Conservation (phyloP, 2,113 vertebrate genomes). For the Callorhinus ursinus region DNA sequence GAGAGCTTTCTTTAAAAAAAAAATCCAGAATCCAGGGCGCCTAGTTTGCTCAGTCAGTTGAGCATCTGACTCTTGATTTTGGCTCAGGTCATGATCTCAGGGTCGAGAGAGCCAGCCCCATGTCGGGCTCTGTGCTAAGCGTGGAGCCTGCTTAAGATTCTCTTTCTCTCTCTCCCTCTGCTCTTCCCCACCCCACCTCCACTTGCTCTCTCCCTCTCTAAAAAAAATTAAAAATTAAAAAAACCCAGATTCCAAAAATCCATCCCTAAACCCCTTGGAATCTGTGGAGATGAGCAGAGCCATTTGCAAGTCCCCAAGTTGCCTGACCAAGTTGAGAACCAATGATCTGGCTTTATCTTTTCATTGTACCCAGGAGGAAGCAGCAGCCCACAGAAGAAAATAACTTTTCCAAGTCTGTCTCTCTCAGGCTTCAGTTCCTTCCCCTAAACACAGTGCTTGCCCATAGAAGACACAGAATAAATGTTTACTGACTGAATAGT, state of each 20-base stretch:
- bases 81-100: neutral
- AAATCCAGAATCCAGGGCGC: neutral
- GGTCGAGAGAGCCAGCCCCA: neutral
- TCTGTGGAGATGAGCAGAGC: neutral
- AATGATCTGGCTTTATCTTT: neutral
- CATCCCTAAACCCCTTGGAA: neutral
- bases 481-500: neutral
- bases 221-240: neutral
- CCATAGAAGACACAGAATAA: neutral
- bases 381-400: neutral
- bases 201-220: neutral
- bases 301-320: neutral
- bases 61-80: neutral
- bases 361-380: neutral
- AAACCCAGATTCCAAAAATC: neutral
- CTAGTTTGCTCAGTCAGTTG: neutral
- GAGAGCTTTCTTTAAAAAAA: neutral
- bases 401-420: neutral
- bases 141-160: neutral
- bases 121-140: neutral
- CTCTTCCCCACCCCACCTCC: neutral
- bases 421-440: neutral
- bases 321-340: neutral
- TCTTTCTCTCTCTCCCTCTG: neutral
- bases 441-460: neutral